Percentiles rank a stretch among this genome's conserved stretches.
Conservation (phyloP, 1,140 invertebrate species). For the Globodera rostochiensis region DNA sequence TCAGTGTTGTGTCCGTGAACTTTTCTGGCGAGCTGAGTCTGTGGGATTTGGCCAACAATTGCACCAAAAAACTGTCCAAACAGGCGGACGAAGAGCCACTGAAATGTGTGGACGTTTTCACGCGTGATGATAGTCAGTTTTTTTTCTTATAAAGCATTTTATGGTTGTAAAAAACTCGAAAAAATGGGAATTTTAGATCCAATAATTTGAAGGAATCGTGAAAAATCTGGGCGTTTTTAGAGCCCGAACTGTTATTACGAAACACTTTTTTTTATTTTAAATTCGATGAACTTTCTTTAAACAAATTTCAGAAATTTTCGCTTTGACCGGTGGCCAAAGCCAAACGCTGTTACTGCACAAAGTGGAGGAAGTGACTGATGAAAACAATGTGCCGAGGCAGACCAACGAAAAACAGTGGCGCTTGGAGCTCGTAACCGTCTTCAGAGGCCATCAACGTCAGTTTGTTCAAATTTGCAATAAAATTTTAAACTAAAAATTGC, state of each 20-base stretch:
- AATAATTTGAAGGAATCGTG: no score
- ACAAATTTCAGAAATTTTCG: conserved; percentile 6
- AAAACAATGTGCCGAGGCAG: background rate
- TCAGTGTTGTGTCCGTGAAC: conserved; percentile 56
- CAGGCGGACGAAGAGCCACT: conserved; percentile 28
- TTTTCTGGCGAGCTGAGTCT: conserved; percentile 53
- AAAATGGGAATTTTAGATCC: background rate
- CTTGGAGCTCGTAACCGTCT: conserved; percentile 5
- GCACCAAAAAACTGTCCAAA: conserved; percentile 22
- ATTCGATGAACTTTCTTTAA: no score
- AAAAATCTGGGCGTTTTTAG: no score
- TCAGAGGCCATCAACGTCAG: conserved; percentile 54
- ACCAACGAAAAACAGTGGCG: background rate
- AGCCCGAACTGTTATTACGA: no score
- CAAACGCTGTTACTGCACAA: conserved; percentile 45
- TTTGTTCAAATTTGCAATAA: background rate
- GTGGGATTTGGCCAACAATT: conserved; percentile 37
- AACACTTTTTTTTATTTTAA: no score
- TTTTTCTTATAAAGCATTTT: background rate
- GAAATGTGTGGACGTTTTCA: conserved; percentile 43
- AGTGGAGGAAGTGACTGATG: background rate
- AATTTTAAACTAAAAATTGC: background rate
- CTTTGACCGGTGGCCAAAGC: conserved; percentile 49
- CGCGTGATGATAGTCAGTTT: background rate
- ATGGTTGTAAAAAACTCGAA: no score